Evolutionary conservation across 2,113 vertebrate genomes (phyloP).

Genomic region (Xenopus tropicalis): DNA sequence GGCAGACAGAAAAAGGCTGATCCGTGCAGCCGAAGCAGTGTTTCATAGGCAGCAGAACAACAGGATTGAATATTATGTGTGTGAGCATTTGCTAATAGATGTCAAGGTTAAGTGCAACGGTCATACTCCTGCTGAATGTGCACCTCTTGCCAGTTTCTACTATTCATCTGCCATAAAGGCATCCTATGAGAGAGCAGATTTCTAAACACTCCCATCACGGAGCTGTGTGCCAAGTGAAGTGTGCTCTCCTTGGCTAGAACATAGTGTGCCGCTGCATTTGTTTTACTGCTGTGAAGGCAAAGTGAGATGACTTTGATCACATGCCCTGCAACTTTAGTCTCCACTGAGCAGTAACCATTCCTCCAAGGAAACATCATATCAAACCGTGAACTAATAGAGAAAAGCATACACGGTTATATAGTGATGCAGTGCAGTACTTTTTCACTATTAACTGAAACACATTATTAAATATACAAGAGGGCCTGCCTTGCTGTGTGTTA

Average conservation of each 20-base stretch:
- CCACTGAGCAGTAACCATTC: slow-evolving; percentile 31
- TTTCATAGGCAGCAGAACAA: neutral
- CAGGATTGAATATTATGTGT: slow-evolving; percentile 1
- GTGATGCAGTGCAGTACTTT: no score
- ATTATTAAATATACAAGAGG: no score
- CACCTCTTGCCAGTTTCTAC: slow-evolving; percentile 46
- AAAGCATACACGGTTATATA: no score
- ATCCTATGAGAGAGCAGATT: slow-evolving; percentile 59
- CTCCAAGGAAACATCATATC: no score
- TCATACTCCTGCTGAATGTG: slow-evolving; percentile 44
- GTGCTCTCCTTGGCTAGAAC: slow-evolving; percentile 56
- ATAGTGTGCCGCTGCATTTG: slow-evolving; percentile 61
- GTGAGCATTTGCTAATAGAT: slow-evolving; percentile 15
- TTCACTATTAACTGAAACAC: no score
- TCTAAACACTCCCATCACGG: slow-evolving; percentile 55
- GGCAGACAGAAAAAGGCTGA: no score
- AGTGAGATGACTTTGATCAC: slow-evolving; percentile 59
- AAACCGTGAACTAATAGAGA: no score
- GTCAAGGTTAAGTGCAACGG: slow-evolving; percentile 49
- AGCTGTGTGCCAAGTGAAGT: slow-evolving; percentile 65
- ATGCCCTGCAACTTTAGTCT: slow-evolving; percentile 56
- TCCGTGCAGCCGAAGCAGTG: no score
- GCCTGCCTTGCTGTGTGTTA: no score
- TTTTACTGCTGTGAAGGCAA: slow-evolving; percentile 55
- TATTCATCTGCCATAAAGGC: slow-evolving; percentile 46